These are phyloP conservation scores for Caenorhabditis remanei DNA, from an alignment of 1,140 invertebrate species.

Conservation along the genomic window DNA sequence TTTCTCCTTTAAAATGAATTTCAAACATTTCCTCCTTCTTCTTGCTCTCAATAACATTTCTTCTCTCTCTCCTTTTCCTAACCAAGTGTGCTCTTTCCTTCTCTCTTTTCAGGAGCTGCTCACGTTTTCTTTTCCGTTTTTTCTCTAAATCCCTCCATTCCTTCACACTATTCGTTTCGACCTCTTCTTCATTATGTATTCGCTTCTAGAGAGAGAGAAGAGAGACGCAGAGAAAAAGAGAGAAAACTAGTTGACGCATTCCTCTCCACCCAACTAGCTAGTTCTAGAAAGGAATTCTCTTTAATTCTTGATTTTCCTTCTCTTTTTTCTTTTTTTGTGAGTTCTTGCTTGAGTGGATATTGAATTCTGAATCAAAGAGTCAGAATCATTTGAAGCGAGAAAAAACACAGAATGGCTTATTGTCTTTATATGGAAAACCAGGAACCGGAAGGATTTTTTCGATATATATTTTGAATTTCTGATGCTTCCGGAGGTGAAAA, in stretches of 20 bases:
- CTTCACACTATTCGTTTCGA: background rate
- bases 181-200: slow-evolving; percentile 38
- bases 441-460: too few species aligned
- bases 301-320: background rate
- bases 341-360: background rate
- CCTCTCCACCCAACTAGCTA: background rate
- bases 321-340: background rate
- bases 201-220: background rate
- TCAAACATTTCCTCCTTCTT: background rate
- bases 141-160: background rate
- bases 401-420: too few species aligned
- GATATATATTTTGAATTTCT: too few species aligned
- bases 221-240: background rate
- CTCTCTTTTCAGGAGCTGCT: background rate
- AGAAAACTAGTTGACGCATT: slow-evolving; percentile 23
- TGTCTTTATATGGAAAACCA: too few species aligned
- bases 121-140: background rate
- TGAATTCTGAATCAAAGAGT: too few species aligned
- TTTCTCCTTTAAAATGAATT: background rate
- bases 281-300: background rate
- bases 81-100: background rate
- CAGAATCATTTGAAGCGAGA: too few species aligned
- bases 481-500: too few species aligned
- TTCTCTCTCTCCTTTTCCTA: background rate
- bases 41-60: background rate